Percentiles rank a stretch among this genome's conserved stretches.
Conservation (phyloP, 2,888 invertebrate species). For the Unio pictorum region DNA sequence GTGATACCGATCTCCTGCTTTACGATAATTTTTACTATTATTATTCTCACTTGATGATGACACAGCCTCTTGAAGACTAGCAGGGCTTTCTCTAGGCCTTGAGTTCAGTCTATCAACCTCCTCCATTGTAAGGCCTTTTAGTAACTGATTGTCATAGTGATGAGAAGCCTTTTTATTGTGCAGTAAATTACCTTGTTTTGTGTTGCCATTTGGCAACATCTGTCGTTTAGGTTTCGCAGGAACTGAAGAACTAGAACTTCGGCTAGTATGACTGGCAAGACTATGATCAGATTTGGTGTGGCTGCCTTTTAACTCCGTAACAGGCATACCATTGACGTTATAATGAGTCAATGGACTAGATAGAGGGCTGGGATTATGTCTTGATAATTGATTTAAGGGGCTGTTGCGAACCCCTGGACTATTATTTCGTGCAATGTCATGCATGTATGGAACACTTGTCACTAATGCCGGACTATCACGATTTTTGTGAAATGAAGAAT, state of each 20-base stretch:
- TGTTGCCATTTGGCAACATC: slow-evolving; percentile 42
- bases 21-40: slow-evolving; percentile 39
- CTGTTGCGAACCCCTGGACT: slow-evolving; percentile 40
- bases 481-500: slow-evolving; percentile 21
- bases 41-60: slow-evolving; percentile 79
- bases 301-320: slow-evolving; percentile 42
- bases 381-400: slow-evolving; percentile 46
- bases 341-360: slow-evolving; percentile 54
- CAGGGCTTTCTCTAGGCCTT: slow-evolving; percentile 86
- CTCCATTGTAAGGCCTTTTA: slow-evolving; percentile 90
- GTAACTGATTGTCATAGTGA: slow-evolving; percentile 36
- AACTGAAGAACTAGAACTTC: slow-evolving; percentile 53
- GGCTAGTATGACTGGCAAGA: slow-evolving; percentile 61
- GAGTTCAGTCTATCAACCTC: slow-evolving; percentile 93
- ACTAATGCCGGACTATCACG: slow-evolving; percentile 41
- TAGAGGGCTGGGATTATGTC: slow-evolving; percentile 44
- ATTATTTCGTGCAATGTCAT: slow-evolving; percentile 51
- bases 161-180: slow-evolving; percentile 15
- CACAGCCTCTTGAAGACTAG: slow-evolving; percentile 93
- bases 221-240: slow-evolving; percentile 39
- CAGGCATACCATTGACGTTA: slow-evolving; percentile 45
- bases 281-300: slow-evolving; percentile 56
- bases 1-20: slow-evolving; percentile 43
- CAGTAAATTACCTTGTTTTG: slow-evolving; percentile 5
- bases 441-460: slow-evolving; percentile 38